phyloP scores from a whole-genome alignment of 2,113 vertebrate genomes.

The Dicentrarchus labrax region DNA sequence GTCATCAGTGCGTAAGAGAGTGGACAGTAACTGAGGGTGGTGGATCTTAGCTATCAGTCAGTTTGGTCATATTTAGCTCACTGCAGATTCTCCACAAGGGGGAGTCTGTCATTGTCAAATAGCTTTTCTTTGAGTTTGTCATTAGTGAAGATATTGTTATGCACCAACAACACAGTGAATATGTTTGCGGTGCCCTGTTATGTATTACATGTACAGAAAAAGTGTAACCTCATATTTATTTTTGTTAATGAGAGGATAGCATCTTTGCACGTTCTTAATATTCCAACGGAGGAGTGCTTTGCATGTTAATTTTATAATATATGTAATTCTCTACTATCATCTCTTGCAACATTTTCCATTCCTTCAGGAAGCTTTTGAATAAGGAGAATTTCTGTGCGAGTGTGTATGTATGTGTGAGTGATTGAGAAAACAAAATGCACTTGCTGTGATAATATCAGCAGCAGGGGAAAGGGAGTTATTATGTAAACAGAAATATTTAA shows the following conservation, averaged over 20 bases:
- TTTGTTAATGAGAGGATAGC: background rate
- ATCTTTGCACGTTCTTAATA: background rate
- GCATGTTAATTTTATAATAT: background rate
- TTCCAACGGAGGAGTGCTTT: background rate
- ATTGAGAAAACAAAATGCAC: conserved; percentile 1
- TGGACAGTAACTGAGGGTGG: too few species aligned
- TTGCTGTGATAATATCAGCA: conserved; percentile 54
- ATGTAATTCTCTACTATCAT: background rate
- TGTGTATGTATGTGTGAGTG: background rate
- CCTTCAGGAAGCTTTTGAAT: background rate
- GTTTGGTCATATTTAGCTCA: background rate
- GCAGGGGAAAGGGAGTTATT: conserved; percentile 27
- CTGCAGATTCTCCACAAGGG: background rate
- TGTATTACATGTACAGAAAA: background rate
- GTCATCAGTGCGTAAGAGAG: too few species aligned
- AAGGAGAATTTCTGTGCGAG: background rate
- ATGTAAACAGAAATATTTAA: conserved; percentile 31
- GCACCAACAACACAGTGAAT: background rate
- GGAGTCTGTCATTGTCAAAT: background rate
- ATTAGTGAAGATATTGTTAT: background rate
- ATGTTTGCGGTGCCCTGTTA: background rate
- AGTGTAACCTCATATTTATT: background rate
- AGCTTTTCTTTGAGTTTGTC: background rate
- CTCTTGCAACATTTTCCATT: background rate
- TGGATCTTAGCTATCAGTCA: background rate